These are phyloP conservation scores for Cyclophora punctaria DNA, from an alignment of 2,888 invertebrate species.

Conservation along the genomic window DNA sequence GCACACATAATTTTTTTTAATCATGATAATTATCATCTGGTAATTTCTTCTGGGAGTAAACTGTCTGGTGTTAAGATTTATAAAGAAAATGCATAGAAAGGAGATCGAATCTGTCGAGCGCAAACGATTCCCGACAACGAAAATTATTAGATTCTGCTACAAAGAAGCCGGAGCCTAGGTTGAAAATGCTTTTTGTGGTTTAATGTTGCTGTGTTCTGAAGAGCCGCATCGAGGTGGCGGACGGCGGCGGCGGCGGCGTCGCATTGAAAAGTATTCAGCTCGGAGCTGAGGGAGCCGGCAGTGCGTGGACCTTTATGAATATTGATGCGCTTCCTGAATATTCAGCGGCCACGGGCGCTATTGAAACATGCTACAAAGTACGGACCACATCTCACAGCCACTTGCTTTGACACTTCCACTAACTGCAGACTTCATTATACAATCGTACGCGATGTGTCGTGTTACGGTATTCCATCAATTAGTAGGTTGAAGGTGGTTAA, in stretches of 20 bases:
- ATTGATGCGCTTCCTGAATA: conserved; percentile 59
- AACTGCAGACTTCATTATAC: too few species aligned
- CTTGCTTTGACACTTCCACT: neutral
- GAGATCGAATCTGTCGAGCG: conserved; percentile 20
- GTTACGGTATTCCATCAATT: too few species aligned
- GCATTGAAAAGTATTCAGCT: conserved; percentile 22
- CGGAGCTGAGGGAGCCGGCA: conserved; percentile 7
- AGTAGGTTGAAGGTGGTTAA: too few species aligned
- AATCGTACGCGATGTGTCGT: too few species aligned
- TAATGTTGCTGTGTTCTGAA: conserved; percentile 10
- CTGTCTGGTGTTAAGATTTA: conserved; percentile 11
- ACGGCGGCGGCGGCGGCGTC: conserved; percentile 2
- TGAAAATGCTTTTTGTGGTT: conserved; percentile 2
- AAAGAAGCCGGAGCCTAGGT: conserved; percentile 1
- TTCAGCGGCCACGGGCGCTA: conserved; percentile 52
- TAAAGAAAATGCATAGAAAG: conserved; percentile 15
- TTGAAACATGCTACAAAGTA: conserved; percentile 49
- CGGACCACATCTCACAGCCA: conserved; percentile 3
- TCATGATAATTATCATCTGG: too few species aligned
- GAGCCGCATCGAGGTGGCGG: conserved; percentile 3
- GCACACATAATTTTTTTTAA: too few species aligned
- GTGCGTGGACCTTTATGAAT: conserved; percentile 45
- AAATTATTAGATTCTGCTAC: conserved; percentile 18
- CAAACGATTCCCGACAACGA: conserved; percentile 16
- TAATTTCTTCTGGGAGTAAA: conserved; percentile 2